phyloP scores from a whole-genome alignment of 1,140 invertebrate genomes.

The Gryllus bimaculatus region DNA sequence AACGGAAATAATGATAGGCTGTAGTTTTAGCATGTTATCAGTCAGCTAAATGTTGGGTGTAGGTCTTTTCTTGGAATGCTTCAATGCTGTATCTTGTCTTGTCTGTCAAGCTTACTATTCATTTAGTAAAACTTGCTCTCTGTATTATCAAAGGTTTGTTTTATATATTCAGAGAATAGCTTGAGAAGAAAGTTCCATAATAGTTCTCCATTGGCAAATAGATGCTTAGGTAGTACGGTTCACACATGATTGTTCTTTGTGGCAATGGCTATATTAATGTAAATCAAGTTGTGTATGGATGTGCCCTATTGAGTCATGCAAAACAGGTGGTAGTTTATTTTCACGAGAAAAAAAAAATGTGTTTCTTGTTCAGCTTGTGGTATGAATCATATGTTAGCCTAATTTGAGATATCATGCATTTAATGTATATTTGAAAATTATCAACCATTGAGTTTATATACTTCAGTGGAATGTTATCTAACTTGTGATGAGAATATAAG shows the following conservation, averaged over 20 bases:
- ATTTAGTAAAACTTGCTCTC: background rate
- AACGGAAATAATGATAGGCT: background rate
- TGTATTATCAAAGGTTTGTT: background rate
- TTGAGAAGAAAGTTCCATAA: background rate
- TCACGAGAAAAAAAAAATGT: background rate
- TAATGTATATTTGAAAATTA: background rate
- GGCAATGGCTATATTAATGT: conserved; percentile 4
- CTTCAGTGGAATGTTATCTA: background rate
- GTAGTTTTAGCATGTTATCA: conserved; percentile 11
- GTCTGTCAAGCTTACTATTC: conserved; percentile 11
- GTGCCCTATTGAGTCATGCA: background rate
- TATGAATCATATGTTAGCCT: background rate
- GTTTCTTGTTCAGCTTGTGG: background rate
- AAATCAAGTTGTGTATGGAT: conserved; percentile 4
- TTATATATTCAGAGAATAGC: background rate
- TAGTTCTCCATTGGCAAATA: background rate
- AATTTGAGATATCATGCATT: background rate
- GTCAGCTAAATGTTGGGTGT: conserved; percentile 13
- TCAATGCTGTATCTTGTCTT: conserved; percentile 13
- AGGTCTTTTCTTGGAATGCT: conserved; percentile 11
- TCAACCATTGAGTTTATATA: background rate
- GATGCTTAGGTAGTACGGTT: background rate
- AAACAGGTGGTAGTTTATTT: background rate
- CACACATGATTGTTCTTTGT: background rate
- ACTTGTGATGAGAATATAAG: background rate